These are phyloP conservation scores for Notolabrus celidotus DNA, from an alignment of 2,797 vertebrate genomes.

Conservation along the genomic window DNA sequence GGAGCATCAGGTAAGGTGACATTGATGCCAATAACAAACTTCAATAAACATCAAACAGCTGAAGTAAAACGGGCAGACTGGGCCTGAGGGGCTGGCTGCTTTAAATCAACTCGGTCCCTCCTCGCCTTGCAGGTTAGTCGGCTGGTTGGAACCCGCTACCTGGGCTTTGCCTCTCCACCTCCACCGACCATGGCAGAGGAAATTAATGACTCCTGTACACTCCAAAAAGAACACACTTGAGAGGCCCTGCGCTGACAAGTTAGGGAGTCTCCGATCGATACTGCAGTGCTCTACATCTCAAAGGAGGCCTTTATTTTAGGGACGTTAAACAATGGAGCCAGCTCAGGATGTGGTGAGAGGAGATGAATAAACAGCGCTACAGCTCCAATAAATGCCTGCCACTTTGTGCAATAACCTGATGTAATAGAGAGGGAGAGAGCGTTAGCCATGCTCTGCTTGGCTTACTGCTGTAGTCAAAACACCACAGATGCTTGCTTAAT, in stretches of 20 bases:
- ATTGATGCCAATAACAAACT: slow-evolving; percentile 86
- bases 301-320: slow-evolving; percentile 63
- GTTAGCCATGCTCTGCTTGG: slow-evolving; percentile 76
- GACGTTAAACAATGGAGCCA: slow-evolving; percentile 61
- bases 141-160: slow-evolving; percentile 57
- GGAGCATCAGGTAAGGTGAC: slow-evolving; percentile 83
- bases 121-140: slow-evolving; percentile 53
- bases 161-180: slow-evolving; percentile 54
- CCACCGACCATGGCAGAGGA: slow-evolving; percentile 59
- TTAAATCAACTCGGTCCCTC: slow-evolving; percentile 66
- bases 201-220: slow-evolving; percentile 72
- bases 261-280: slow-evolving; percentile 69
- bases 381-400: slow-evolving; percentile 61
- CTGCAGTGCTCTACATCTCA: slow-evolving; percentile 52
- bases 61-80: slow-evolving; percentile 75
- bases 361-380: slow-evolving; percentile 57
- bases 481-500: slow-evolving; percentile 80
- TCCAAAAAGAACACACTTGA: slow-evolving; percentile 62
- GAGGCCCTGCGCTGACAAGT: slow-evolving; percentile 62
- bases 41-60: slow-evolving; percentile 88
- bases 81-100: slow-evolving; percentile 68
- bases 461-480: slow-evolving; percentile 77
- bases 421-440: slow-evolving; percentile 58
- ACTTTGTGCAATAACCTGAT: slow-evolving; percentile 71
- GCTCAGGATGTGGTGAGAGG: slow-evolving; percentile 25